Evolutionary conservation across 2,113 vertebrate species (phyloP), one percentile per base, ranked within the genome.

Genomic region (Cranoglanis bouderius): DNA sequence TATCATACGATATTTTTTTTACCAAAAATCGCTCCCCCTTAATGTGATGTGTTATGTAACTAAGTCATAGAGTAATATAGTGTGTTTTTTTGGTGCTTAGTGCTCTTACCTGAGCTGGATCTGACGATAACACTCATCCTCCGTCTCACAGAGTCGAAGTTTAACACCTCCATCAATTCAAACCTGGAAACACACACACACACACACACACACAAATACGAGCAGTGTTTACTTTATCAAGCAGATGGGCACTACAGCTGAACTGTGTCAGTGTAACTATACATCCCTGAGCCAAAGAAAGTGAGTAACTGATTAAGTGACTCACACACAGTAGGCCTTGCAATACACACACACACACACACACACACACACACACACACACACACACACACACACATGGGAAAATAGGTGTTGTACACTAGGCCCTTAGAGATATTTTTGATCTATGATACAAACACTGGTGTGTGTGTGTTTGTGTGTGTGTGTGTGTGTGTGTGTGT

Each of bases 81-180:
- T 4, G 38, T 1, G 24, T 72, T 35, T 38, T 43, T 21, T 75
- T 72, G 18, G 21, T 51, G 26, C 26, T 78, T 78, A 53, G 49
- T 19, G 49, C 29, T 0, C 14, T 89, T 96, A 99, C 98, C 98
- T 94, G 95, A 86, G 85, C 88, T 87, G 61, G 97, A 95, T 84
- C 93, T 96, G 89, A 99, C 98, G 0, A 99, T 98, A 4, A 99
- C 98, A 32, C 98, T 99, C 98, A 99, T 99, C 87, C 98, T 95
- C 57, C 98, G 96, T 85, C 98, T 95, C 80, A 99, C 98, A 0
- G 98, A 99, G 94, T 99, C 98, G 83, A 99, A 99, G 63, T 96
- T 98, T 91, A 99, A 91, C 90, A 97, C 94, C 14, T 99, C 97
- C 59, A 99, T 82, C 72, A 99, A 93, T 91, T 99, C 97, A 91